Percentiles rank a stretch among this genome's conserved stretches.
Evolutionary conservation across 1,140 invertebrate genomes (phyloP).

Genomic region (Phortica variegata): DNA sequence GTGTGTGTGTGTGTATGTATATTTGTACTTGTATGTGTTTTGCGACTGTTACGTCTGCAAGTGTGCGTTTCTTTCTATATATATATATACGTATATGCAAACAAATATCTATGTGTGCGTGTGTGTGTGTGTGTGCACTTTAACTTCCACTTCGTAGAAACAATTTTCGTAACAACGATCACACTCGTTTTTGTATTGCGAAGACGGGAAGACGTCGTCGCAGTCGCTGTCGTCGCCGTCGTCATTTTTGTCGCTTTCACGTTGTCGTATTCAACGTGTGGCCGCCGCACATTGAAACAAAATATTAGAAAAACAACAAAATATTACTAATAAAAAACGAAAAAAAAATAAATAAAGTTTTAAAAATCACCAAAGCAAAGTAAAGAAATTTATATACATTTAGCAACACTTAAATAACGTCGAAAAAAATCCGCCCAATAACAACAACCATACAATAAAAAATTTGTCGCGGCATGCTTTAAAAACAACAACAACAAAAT

Average conservation of each 20-base stretch:
- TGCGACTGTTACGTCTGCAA: too few species aligned
- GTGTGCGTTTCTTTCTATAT: background rate
- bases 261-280: constrained; percentile 15
- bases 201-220: constrained; percentile 48
- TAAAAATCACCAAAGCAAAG: too few species aligned
- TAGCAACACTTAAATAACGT: too few species aligned
- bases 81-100: background rate
- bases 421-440: too few species aligned
- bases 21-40: constrained; percentile 5
- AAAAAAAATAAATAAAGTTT: too few species aligned
- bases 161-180: constrained; percentile 57
- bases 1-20: constrained; percentile 1
- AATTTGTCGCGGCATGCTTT: too few species aligned
- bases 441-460: too few species aligned
- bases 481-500: too few species aligned
- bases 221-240: constrained; percentile 18
- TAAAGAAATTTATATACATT: constrained; percentile 8
- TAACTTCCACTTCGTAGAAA: constrained; percentile 54
- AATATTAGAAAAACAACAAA: too few species aligned
- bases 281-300: constrained; percentile 13
- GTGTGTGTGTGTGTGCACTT: constrained; percentile 22
- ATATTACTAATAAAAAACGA: too few species aligned
- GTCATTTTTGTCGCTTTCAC: constrained; percentile 2
- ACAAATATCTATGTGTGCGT: background rate
- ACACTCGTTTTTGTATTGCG: constrained; percentile 54